Evolutionary conservation across 2,888 invertebrate species (phyloP).

Genomic region (Protophormia terraenovae): DNA sequence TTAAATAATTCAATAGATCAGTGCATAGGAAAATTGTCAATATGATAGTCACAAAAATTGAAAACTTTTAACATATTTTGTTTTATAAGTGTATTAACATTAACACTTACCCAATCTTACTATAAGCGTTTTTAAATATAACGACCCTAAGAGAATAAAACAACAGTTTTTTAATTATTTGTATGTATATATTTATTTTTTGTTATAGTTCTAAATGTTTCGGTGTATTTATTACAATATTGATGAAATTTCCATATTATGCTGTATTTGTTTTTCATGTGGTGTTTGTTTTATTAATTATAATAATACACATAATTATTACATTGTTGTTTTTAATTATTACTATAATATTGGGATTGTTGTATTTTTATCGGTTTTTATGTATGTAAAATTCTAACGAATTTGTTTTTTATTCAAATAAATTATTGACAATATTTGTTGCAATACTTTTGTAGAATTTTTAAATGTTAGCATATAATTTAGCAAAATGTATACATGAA

Average conservation of each 20-base stretch:
- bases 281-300: slow-evolving; percentile 18
- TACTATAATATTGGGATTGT: slow-evolving; percentile 21
- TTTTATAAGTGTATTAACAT: too few species aligned
- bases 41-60: too few species aligned
- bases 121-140: too few species aligned
- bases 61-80: too few species aligned
- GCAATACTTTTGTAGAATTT: slow-evolving; percentile 18
- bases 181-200: slow-evolving; percentile 17
- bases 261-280: not conserved
- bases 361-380: slow-evolving; percentile 16
- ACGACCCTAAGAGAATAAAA: not conserved
- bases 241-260: slow-evolving; percentile 26
- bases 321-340: slow-evolving; percentile 16
- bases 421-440: not conserved
- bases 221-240: slow-evolving; percentile 55
- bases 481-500: slow-evolving; percentile 17
- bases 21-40: too few species aligned
- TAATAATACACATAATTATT: slow-evolving; percentile 45
- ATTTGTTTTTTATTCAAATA: slow-evolving; percentile 6
- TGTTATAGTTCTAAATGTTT: slow-evolving; percentile 53
- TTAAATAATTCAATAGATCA: too few species aligned
- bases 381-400: not conserved
- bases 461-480: not conserved
- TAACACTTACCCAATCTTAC: too few species aligned
- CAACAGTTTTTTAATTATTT: not conserved